Base-by-base conservation (phyloP, 2,797 vertebrate genomes). In the Pangasius krempfi region DNA sequence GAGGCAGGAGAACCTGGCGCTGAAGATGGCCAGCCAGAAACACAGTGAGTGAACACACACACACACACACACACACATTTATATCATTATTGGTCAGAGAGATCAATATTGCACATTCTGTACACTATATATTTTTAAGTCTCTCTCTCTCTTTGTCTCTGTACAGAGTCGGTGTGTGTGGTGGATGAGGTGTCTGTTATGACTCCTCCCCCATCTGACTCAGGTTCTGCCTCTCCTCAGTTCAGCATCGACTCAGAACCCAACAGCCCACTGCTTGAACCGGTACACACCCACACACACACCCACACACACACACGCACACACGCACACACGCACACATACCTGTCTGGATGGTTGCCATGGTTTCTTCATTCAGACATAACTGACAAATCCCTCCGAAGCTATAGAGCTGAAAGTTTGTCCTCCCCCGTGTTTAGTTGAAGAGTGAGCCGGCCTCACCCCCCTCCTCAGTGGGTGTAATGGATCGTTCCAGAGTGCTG, bases 161-260 rank as follows among this genome's bases (percentile, higher is more conserved):
- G 3, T 83, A 76, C 94, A 99, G 98, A 98, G 92, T 90, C 94
- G 1, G 93, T 97, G 93, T 97, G 92, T 0, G 88, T 98, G 93
- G 95, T 97, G 0, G 98, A 99, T 44, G 98, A 99, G 1, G 93
- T 97, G 82, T 95, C 98, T 88, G 96, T 99, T 94, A 98, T 99
- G 97, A 99, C 99, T 30, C 99, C 99, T 68, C 98, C 99, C 0
- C 97, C 98, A 2, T 99, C 98, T 0, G 98, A 99, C 91, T 97
- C 98, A 0, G 98, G 98, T 13, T 98, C 98, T 0, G 95, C 97
- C 16, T 99, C 98, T 52, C 97, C 97, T 78, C 98, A 98, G 0
- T 99, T 97, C 94, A 98, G 97, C 85, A 96, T 99, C 25, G 99
- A 99, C 93, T 99, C 98, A 0, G 98, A 99, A 89, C 98, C 98